Evolutionary conservation across 2,797 vertebrate species (phyloP).

Genomic region (Hippocampus kuda): DNA sequence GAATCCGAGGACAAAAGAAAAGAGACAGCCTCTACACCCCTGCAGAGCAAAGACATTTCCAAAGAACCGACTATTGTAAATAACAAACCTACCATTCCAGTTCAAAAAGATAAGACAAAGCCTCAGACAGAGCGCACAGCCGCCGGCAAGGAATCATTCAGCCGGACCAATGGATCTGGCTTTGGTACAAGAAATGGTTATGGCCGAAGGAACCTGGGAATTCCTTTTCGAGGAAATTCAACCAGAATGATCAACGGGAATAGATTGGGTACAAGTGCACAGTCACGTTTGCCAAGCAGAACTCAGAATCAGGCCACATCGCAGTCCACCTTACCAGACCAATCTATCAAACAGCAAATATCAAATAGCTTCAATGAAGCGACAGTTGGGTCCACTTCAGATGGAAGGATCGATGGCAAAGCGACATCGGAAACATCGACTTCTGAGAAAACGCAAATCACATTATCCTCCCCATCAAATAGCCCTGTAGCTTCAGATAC

Average conservation of each 20-base stretch:
- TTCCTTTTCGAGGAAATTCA: constrained; percentile 50
- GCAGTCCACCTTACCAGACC: constrained; percentile 41
- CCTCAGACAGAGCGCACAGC: constrained; percentile 28
- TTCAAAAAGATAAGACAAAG: constrained; percentile 41
- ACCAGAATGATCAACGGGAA: constrained; percentile 45
- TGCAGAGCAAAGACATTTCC: constrained; percentile 42
- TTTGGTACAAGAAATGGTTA: constrained; percentile 44
- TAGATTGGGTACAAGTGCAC: constrained; percentile 45
- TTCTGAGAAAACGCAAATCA: constrained; percentile 21
- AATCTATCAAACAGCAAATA: constrained; percentile 29
- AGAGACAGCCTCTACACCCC: constrained; percentile 38
- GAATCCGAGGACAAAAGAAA: constrained; percentile 51
- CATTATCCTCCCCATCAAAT: constrained; percentile 24
- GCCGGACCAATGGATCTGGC: constrained; percentile 33
- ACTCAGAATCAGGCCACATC: constrained; percentile 32
- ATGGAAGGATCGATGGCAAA: background rate
- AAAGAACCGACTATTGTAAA: constrained; percentile 31
- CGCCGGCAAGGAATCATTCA: constrained; percentile 27
- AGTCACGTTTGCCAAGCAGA: constrained; percentile 42
- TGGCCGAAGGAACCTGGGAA: constrained; percentile 49
- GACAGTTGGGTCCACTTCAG: background rate
- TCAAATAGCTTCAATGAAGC: constrained; percentile 7
- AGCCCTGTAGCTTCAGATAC: constrained; percentile 8
- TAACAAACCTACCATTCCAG: constrained; percentile 39
- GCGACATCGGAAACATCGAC: background rate